Evolutionary conservation across 2,797 vertebrate species (phyloP).

Genomic region (Enteromius argenteus): DNA sequence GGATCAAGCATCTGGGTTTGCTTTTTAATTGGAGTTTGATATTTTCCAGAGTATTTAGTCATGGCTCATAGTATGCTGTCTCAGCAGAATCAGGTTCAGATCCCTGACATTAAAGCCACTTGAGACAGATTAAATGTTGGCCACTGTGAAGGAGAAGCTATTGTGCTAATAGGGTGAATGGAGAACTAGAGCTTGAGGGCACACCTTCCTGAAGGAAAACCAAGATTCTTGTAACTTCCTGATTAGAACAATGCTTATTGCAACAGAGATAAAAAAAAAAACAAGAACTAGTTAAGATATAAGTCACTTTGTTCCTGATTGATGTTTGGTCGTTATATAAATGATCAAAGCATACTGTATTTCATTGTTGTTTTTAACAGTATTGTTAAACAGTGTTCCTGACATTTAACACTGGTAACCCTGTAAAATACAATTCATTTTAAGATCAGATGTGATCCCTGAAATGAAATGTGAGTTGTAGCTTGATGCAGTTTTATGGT

Average conservation of each 20-base stretch:
- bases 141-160: slow-evolving; percentile 19
- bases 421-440: not conserved
- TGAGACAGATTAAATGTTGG: slow-evolving; percentile 5
- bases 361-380: not conserved
- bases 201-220: slow-evolving; percentile 28
- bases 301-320: not conserved
- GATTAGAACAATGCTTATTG: not conserved
- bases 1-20: slow-evolving; percentile 68
- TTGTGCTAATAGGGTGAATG: slow-evolving; percentile 6
- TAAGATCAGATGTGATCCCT: not conserved
- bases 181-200: slow-evolving; percentile 10
- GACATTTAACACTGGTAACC: not conserved
- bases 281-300: not conserved
- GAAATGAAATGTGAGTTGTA: not conserved
- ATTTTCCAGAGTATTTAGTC: slow-evolving; percentile 67
- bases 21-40: slow-evolving; percentile 63
- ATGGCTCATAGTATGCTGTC: slow-evolving; percentile 63
- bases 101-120: slow-evolving; percentile 11
- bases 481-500: not conserved
- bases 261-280: not conserved
- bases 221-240: slow-evolving; percentile 12
- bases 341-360: not conserved
- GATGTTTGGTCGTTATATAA: not conserved
- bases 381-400: not conserved
- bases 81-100: slow-evolving; percentile 31